Conservation (phyloP, 2,888 invertebrate species). For the Lepetodrilus schrolli region DNA sequence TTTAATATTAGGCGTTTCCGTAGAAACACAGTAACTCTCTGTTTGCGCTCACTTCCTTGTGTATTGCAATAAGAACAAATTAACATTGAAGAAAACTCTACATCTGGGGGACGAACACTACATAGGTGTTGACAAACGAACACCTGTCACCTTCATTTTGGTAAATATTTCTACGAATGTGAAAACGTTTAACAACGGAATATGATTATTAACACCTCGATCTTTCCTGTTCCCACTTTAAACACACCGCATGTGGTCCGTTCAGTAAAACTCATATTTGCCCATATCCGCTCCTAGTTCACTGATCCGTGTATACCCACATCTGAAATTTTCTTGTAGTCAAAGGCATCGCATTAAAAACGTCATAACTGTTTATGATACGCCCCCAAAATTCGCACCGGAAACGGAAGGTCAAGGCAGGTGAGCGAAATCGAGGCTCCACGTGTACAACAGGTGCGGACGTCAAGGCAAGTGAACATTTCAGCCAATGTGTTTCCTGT, state of each 20-base stretch:
- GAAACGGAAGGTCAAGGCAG: constrained; percentile 37
- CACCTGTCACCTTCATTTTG: background rate
- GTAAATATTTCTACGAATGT: constrained; percentile 12
- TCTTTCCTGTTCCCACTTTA: constrained; percentile 6
- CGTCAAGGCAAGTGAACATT: constrained; percentile 22
- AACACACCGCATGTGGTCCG: constrained; percentile 22
- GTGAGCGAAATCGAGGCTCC: constrained; percentile 30
- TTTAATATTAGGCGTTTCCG: too few species aligned
- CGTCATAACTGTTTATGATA: constrained; percentile 22
- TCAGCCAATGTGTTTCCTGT: constrained; percentile 29
- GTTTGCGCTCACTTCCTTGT: too few species aligned
- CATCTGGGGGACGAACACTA: too few species aligned
- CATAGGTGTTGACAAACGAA: too few species aligned
- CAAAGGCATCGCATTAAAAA: constrained; percentile 14
- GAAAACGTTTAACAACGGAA: constrained; percentile 21
- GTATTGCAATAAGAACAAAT: too few species aligned
- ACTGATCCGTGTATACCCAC: background rate
- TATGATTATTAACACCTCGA: constrained; percentile 14
- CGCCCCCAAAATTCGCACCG: constrained; percentile 33
- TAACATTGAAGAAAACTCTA: too few species aligned
- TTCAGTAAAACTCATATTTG: constrained; percentile 27
- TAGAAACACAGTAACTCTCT: too few species aligned
- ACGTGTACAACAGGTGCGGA: constrained; percentile 32
- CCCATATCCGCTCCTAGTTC: constrained; percentile 22
- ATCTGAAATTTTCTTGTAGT: background rate